Conservation (phyloP, 2,113 vertebrate genomes). For the Catharus bicknelli region DNA sequence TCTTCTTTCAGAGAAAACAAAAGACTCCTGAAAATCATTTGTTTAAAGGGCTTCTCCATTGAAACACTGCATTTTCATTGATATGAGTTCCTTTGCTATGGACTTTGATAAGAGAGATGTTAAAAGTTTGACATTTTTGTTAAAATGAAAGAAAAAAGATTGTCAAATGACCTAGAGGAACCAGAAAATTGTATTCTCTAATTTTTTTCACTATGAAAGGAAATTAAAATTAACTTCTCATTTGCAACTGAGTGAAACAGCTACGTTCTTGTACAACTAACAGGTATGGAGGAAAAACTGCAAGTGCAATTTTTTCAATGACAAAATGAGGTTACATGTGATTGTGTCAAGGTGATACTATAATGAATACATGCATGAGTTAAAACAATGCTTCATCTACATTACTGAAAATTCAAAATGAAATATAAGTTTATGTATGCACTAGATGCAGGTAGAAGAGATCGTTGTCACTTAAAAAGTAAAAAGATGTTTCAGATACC, state of each 20-base stretch:
- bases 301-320: background rate
- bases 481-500: background rate
- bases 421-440: background rate
- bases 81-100: background rate
- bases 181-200: background rate
- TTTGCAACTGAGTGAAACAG: background rate
- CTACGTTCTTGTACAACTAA: background rate
- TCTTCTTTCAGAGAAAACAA: background rate
- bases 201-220: background rate
- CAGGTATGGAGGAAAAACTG: background rate
- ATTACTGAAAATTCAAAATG: background rate
- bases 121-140: background rate
- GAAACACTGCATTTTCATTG: background rate
- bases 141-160: background rate
- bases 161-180: background rate
- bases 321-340: background rate
- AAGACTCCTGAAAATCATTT: background rate
- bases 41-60: background rate
- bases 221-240: background rate
- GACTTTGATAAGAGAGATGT: background rate
- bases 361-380: background rate
- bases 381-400: background rate
- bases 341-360: background rate
- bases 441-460: background rate
- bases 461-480: rapidly evolving